A percentile compares a stretch with the other conserved stretches of the same genome.
phyloP scores from a whole-genome alignment of 2,888 invertebrate species.

The Thymelicus lineola region DNA sequence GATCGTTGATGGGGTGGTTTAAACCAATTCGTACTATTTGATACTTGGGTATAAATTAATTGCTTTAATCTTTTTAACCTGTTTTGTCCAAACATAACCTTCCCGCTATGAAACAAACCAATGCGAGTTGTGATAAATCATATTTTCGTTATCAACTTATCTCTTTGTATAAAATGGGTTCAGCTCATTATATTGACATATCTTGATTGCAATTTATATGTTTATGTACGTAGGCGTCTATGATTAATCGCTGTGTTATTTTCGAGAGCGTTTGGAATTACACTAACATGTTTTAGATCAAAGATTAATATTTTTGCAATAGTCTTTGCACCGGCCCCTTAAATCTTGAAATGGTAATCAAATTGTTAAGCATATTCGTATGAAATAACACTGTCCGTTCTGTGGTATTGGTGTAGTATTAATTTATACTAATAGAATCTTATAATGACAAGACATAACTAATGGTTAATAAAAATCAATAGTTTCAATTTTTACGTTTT shows the following conservation, averaged over 20 bases:
- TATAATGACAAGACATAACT: too few species aligned
- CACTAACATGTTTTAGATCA: constrained; percentile 5
- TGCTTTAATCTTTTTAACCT: too few species aligned
- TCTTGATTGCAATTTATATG: constrained; percentile 21
- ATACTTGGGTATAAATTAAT: too few species aligned
- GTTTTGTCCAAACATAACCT: too few species aligned
- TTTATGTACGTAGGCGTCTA: constrained; percentile 15
- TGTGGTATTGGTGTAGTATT: background rate
- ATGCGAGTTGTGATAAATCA: constrained; percentile 27
- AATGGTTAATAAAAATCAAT: too few species aligned
- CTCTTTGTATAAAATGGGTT: constrained; percentile 23
- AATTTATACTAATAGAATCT: too few species aligned
- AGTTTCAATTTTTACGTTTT: too few species aligned
- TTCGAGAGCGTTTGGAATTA: constrained; percentile 5
- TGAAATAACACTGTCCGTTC: too few species aligned
- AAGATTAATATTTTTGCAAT: constrained; percentile 7
- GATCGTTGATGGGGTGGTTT: too few species aligned
- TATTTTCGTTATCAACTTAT: constrained; percentile 24
- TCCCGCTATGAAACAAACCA: background rate
- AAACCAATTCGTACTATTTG: too few species aligned
- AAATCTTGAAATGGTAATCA: background rate
- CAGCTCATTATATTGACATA: constrained; percentile 27
- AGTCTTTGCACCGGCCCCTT: background rate
- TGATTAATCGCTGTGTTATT: constrained; percentile 10
- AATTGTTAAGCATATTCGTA: background rate